Evolutionary conservation across 2,113 vertebrate genomes (phyloP), one percentile per base, ranked within the genome.

Genomic region (Pelodiscus sinensis): DNA sequence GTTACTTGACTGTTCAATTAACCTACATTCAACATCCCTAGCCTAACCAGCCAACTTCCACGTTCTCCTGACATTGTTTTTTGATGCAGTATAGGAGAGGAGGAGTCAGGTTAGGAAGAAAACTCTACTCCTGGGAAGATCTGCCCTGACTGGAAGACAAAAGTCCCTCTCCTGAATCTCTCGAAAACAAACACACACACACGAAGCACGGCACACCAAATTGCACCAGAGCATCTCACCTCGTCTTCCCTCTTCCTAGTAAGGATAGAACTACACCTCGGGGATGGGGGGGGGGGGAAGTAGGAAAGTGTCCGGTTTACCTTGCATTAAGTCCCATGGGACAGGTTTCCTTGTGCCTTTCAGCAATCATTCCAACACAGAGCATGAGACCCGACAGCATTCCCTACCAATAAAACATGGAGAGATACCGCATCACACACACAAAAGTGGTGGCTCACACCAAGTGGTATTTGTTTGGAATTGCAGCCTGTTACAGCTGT

Each of bases 401-500:
- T 2, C 85, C 78, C 78, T 25, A 77, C 15, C 85, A 75, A 22
- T 38, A 75, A 68, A 90, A 38, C 29, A 75, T 38, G 57, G 87
- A 58, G 68, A 85, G 82, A 86, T 73, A 91, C 79, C 44, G 15
- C 71, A 35, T 52, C 79, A 81, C n/a, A 62, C 79, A 57, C 78
- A 90, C 86, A 84, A 31, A 94, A 93, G 62, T 16, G 6, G 89
- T 85, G 62, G 88, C 51, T 93, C 87, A 77, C 60, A 88, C 31
- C 91, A 92, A 77, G 51, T 27, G 60, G 82, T 6, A 93, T 73
- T 96, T 88, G 62, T 84, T 89, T 95, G 88, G 92, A 96, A 96
- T 95, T 94, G 95, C 0, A 94, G 89, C 87, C 93, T 77, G 92
- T 94, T 93, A 95, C 0, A 2, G 87, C 62, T 85, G 85, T 89